These are phyloP conservation scores for Agrochola circellaris DNA, from an alignment of 2,888 invertebrate species.

Conservation along the genomic window DNA sequence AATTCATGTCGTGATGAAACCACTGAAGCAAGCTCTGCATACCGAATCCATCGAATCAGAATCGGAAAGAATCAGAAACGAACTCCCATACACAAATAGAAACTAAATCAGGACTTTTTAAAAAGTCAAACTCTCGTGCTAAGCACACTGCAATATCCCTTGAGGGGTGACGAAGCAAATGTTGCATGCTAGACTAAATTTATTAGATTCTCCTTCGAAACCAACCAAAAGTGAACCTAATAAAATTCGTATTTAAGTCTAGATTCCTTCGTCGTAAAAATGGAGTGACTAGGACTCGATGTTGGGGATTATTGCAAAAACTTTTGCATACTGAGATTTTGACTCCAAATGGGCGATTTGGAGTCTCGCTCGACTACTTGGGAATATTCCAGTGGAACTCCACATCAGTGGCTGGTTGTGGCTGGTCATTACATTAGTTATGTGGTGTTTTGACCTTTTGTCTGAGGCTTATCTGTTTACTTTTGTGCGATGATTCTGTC, in stretches of 20 bases:
- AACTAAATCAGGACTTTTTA: slow-evolving; percentile 62
- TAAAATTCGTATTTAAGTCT: background rate
- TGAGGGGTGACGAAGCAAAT: slow-evolving; percentile 78
- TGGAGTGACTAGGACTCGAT: slow-evolving; percentile 69
- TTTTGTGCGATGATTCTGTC: slow-evolving; percentile 12
- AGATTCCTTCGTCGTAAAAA: slow-evolving; percentile 55
- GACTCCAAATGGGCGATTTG: slow-evolving; percentile 74
- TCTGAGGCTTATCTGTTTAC: slow-evolving; percentile 25
- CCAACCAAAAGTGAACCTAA: slow-evolving; percentile 62
- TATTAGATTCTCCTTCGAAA: slow-evolving; percentile 68
- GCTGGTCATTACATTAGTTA: slow-evolving; percentile 54
- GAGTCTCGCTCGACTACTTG: slow-evolving; percentile 62
- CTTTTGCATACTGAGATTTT: slow-evolving; percentile 75
- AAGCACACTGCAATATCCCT: slow-evolving; percentile 75
- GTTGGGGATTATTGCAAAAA: slow-evolving; percentile 74
- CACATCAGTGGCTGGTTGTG: slow-evolving; percentile 50
- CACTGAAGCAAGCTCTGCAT: slow-evolving; percentile 20
- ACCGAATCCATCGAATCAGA: slow-evolving; percentile 24
- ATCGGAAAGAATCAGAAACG: too few species aligned
- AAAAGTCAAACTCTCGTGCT: slow-evolving; percentile 65
- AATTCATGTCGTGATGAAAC: slow-evolving; percentile 15
- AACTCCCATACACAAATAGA: slow-evolving; percentile 61
- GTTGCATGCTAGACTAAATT: slow-evolving; percentile 81
- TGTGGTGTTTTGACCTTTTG: slow-evolving; percentile 41
- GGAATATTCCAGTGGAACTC: slow-evolving; percentile 58